A percentile compares a stretch with the other conserved stretches of the same genome.
Evolutionary conservation across 2,113 vertebrate genomes (phyloP).

Genomic region (Amblyornis subalaris): DNA sequence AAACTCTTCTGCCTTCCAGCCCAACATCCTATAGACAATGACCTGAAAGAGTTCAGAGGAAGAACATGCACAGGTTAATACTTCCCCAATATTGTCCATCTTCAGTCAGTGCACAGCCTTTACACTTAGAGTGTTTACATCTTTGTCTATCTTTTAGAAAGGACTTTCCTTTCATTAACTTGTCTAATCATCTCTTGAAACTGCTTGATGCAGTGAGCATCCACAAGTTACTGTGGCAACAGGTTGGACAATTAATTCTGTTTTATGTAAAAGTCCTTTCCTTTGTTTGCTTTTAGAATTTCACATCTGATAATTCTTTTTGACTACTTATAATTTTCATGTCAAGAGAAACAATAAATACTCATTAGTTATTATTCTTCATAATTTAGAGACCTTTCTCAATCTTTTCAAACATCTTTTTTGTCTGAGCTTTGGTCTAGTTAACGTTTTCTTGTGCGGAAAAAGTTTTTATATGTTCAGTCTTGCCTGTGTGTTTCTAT

Average conservation of each 20-base stretch:
- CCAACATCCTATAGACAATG: not conserved
- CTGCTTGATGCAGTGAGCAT: not conserved
- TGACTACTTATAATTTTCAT: not conserved
- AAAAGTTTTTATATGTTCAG: not conserved
- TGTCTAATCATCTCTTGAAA: not conserved
- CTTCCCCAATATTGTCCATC: not conserved
- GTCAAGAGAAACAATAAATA: not conserved
- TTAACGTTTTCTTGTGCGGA: not conserved
- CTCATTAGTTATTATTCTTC: not conserved
- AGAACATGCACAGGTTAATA: not conserved
- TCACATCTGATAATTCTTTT: not conserved
- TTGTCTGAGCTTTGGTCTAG: not conserved
- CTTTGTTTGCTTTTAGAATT: conserved; percentile 1
- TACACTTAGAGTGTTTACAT: not conserved
- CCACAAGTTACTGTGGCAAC: conserved; percentile 12
- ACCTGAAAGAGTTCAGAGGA: not conserved
- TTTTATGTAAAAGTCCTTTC: not conserved
- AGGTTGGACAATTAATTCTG: not conserved
- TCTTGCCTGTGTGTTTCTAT: not conserved
- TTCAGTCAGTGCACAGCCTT: not conserved
- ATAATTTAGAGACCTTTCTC: not conserved
- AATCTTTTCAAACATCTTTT: not conserved
- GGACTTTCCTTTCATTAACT: not conserved
- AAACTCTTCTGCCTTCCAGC: not conserved
- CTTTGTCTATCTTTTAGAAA: not conserved